Conservation (phyloP, 2,888 invertebrate genomes). For the Caenorhabditis japonica region DNA sequence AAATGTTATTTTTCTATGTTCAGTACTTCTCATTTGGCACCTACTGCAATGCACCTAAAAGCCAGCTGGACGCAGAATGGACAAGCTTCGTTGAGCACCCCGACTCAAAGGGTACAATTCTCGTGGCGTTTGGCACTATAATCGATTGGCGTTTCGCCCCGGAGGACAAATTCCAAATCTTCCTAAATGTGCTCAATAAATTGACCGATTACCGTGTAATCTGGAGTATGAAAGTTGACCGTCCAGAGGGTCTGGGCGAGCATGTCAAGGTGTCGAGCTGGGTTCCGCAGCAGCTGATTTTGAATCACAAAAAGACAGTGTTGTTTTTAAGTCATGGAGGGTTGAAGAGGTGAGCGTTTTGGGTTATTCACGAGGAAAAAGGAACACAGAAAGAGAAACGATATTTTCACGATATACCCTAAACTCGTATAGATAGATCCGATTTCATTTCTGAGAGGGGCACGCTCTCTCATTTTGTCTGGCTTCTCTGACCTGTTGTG, state of each 20-base stretch:
- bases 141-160: constrained; percentile 51
- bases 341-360: constrained; percentile 30
- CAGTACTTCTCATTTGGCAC: constrained; percentile 50
- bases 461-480: too few species aligned
- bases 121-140: constrained; percentile 45
- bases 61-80: constrained; percentile 19
- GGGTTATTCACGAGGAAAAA: too few species aligned
- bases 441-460: too few species aligned
- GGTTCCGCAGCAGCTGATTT: constrained; percentile 43
- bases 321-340: constrained; percentile 54
- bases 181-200: constrained; percentile 30
- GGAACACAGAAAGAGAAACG: too few species aligned
- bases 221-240: constrained; percentile 45
- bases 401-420: too few species aligned
- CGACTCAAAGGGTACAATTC: constrained; percentile 43
- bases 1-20: constrained; percentile 7
- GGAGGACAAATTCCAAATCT: constrained; percentile 30
- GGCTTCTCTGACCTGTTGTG: too few species aligned
- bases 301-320: constrained; percentile 42
- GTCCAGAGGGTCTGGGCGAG: constrained; percentile 13
- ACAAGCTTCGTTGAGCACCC: constrained; percentile 28
- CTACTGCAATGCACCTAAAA: constrained; percentile 26
- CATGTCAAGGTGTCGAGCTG: constrained; percentile 44
- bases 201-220: constrained; percentile 33
- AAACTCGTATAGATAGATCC: too few species aligned